Evolutionary conservation across 2,888 invertebrate species (phyloP), one percentile per base, ranked within the genome.

Genomic region (Chrysolina oricalcia): DNA sequence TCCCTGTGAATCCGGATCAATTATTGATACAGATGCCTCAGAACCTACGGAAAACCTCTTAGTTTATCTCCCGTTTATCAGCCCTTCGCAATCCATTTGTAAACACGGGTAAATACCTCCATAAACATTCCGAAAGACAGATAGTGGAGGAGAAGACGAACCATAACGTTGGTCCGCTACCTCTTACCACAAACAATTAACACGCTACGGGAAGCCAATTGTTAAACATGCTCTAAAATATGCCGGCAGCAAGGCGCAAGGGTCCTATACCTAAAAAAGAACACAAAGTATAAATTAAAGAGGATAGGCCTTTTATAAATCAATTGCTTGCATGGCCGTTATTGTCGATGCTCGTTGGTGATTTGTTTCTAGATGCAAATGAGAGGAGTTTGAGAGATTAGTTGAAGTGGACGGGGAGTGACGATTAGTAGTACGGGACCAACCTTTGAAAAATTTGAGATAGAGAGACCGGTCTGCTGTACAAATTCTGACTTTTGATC

Each of bases 91-190:
- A 78, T 79, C 80, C 81, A 81, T 81, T 81, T 81, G 81, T 82
- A 81, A 81, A 81, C 81, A 80, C 81, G 80, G 82, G 82, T 82
- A 81, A 82, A 79, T 78, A 77, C 78, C 66, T 59, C 79, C 79
- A 80, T 80, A 81, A 81, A 81, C 80, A 82, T 81, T 76, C 76
- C 74, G 43, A 71, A 71, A 67, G 70, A 78, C 72, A 65, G 70
- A 70, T 62, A 63, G 63, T 66, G 23, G 56, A 71, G 56, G 56
- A 64, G 56, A 76, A 66, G 71, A 67, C 40, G 72, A 59, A 74
- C 63, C 67, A 64, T 76, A 72, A 68, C 62, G 53, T 43, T n/a
- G 50, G 35, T 17, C 64, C 19, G 75, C 76, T 75, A 75, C 77
- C 76, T 77, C 73, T 75, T 74, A 73, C 77, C 79, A 79, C 75